Evolutionary conservation across 2,113 vertebrate species (phyloP).

Genomic region (Pygoscelis adeliae): DNA sequence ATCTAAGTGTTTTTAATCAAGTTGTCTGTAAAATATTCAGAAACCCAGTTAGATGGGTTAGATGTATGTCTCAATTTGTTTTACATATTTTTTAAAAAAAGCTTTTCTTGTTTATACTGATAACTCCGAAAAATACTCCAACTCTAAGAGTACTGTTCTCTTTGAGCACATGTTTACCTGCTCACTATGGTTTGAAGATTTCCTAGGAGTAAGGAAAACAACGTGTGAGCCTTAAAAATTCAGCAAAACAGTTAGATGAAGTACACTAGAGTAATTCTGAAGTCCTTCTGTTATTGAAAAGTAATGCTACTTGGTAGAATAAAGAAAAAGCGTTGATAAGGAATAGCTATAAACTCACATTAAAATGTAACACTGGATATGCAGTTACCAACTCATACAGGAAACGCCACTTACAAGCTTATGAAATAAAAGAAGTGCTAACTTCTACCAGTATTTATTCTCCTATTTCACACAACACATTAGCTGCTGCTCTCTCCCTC

Average conservation of each 20-base stretch:
- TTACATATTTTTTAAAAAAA: neutral
- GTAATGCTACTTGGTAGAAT: neutral
- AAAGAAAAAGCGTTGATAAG: neutral
- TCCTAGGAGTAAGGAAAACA: neutral
- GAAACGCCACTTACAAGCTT: neutral
- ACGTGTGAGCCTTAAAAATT: neutral
- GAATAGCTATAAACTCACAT: neutral
- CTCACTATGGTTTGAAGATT: neutral
- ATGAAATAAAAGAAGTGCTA: neutral
- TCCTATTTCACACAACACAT: neutral
- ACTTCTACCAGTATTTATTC: neutral
- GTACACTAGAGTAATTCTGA: neutral
- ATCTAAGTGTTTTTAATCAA: neutral
- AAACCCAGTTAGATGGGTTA: neutral
- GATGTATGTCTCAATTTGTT: neutral
- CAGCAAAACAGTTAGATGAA: neutral
- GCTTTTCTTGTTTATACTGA: neutral
- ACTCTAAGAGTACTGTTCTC: neutral
- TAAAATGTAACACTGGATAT: neutral
- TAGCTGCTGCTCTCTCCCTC: neutral
- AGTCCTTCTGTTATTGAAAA: neutral
- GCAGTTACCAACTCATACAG: neutral
- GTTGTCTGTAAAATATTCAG: neutral
- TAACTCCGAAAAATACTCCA: neutral
- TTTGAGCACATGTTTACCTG: neutral